Evolutionary conservation across 2,888 invertebrate species (phyloP), one percentile per base, ranked within the genome.

Genomic region (Leptopterna dolabrata): DNA sequence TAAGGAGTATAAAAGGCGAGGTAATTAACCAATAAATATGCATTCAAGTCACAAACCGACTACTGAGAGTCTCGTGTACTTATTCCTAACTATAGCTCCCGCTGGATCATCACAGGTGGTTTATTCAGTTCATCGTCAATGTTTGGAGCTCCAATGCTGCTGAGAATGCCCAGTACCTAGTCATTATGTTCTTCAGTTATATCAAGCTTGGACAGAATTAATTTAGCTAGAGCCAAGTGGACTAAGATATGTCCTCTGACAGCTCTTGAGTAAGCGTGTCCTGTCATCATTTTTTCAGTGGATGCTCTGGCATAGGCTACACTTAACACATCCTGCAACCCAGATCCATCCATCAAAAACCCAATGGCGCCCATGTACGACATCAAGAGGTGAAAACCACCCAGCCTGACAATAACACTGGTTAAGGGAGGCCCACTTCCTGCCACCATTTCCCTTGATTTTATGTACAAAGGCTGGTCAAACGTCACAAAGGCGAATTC

Each of bases 281-380:
- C 91, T 55, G 89, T 84, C 19, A 91, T 81, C 88, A 90, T 90
- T 90, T 91, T 90, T 2, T 90, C 90, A n/a, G 89, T 89, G 14
- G 90, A 90, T 76, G 89, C 89, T 24, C 30, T 16, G 19, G 63
- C 63, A 16, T 63, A 63, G n/a, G 63, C 63, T 24, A 9, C 63
- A 63, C 63, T 63, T 16, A 90, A 88, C 14, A 89, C 86, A 89
- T 92, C 91, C 89, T 91, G 91, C 16, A 92, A 45, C 11, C 92
- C 92, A 88, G 91, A 92, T 88, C 91, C 91, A 16, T 36, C 43
- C 80, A 80, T 80, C 13, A 80, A 29, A 27, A 19, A 80, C 19
- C 80, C 80, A 24, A 80, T 45, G 14, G 80, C n/a, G 41, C n/a
- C n/a, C n/a, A n/a, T n/a, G n/a, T n/a, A n/a, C n/a, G n/a, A n/a